A percentile compares a stretch with the other conserved stretches of the same genome.
These are phyloP conservation scores for Lycophotia porphyrea DNA, from an alignment of 2,888 invertebrate genomes.

Conservation along the genomic window DNA sequence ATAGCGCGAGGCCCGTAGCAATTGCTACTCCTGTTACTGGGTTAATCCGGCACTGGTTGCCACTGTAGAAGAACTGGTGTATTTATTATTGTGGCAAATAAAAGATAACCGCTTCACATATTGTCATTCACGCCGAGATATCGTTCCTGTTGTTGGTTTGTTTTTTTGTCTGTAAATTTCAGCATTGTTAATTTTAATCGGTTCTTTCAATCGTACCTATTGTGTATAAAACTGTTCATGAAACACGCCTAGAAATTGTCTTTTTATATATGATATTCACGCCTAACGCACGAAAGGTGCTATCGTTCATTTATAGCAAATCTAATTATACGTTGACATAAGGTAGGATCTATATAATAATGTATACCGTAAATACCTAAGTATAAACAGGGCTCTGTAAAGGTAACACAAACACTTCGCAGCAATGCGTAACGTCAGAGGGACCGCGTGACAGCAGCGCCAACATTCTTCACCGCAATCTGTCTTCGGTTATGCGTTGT, in stretches of 20 bases:
- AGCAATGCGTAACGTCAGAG: conserved; percentile 57
- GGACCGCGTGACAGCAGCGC: conserved; percentile 37
- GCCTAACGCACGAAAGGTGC: conserved; percentile 46
- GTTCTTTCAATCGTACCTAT: conserved; percentile 8
- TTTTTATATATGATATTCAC: conserved; percentile 51
- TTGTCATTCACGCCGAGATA: conserved; percentile 22
- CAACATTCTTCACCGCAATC: conserved; percentile 59
- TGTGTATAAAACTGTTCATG: conserved; percentile 2
- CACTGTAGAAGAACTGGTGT: conserved; percentile 4
- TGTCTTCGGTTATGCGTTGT: conserved; percentile 66
- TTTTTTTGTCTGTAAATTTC: conserved; percentile 1
- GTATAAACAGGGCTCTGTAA: conserved; percentile 24
- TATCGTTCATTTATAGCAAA: conserved; percentile 40
- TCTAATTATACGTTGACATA: conserved; percentile 49
- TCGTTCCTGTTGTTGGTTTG: conserved; percentile 5
- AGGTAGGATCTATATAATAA: conserved; percentile 11
- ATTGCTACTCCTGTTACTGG: too few species aligned
- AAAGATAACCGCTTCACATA: conserved; percentile 27
- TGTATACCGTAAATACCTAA: conserved; percentile 29
- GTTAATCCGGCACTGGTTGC: too few species aligned
- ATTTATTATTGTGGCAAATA: conserved; percentile 35
- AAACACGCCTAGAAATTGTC: neutral
- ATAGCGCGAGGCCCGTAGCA: too few species aligned
- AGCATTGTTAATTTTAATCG: conserved; percentile 4
- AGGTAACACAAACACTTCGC: conserved; percentile 41